phyloP scores from a whole-genome alignment of 1,140 invertebrate species.

The Tetragnatha versicolor region DNA sequence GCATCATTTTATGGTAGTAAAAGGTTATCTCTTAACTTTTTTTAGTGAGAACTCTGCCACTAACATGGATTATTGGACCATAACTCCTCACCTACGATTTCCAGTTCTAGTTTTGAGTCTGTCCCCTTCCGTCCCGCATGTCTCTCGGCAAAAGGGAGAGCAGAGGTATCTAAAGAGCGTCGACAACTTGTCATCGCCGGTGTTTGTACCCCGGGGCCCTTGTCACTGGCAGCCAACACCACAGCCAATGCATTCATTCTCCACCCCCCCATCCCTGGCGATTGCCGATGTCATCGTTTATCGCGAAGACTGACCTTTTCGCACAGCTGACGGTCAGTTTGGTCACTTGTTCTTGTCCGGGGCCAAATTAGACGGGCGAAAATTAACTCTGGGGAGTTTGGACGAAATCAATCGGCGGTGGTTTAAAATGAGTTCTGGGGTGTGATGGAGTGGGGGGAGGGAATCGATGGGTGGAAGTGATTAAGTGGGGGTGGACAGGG shows the following conservation, averaged over 20 bases:
- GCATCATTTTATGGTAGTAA: no score
- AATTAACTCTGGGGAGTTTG: constrained; percentile 34
- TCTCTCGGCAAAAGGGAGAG: constrained; percentile 45
- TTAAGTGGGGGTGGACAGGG: background rate
- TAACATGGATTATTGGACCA: no score
- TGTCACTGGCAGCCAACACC: constrained; percentile 49
- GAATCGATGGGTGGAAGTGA: background rate
- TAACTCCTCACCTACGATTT: no score
- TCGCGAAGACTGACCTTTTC: constrained; percentile 46
- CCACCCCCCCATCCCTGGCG: background rate
- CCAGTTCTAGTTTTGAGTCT: constrained; percentile 12
- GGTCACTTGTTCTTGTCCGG: background rate
- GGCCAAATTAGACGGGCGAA: constrained; percentile 21
- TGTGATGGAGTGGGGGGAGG: background rate
- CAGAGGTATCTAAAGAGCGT: constrained; percentile 34
- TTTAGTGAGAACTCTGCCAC: no score
- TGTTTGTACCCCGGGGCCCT: constrained; percentile 48
- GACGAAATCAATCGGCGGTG: background rate
- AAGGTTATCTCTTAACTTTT: no score
- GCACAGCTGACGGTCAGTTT: constrained; percentile 10
- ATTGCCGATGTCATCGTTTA: constrained; percentile 47
- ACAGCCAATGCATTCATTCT: constrained; percentile 51
- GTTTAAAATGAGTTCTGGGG: background rate
- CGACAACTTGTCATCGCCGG: constrained; percentile 53
- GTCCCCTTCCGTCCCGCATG: constrained; percentile 12